These are phyloP conservation scores for Psophia crepitans DNA, from an alignment of 2,113 vertebrate species.

Conservation along the genomic window DNA sequence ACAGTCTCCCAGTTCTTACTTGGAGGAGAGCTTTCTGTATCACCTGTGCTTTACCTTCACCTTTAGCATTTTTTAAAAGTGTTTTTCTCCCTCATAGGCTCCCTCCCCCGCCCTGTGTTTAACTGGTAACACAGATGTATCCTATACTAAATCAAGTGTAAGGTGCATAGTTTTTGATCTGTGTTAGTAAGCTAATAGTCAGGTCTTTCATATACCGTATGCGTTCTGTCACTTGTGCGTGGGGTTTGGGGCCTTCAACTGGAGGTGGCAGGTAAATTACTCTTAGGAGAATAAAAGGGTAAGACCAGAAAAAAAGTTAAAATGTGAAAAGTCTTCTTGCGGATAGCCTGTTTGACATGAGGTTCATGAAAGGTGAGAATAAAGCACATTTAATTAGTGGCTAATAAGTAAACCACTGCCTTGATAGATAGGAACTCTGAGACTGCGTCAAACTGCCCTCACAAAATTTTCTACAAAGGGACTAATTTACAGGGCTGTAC, in stretches of 20 bases:
- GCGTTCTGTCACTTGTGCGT: neutral
- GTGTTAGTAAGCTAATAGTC: neutral
- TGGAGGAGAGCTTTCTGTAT: neutral
- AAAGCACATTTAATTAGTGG: slow-evolving; percentile 4
- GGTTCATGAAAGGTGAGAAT: slow-evolving; percentile 44
- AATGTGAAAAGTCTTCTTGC: neutral
- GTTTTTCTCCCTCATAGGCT: neutral
- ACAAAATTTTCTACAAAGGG: slow-evolving; percentile 20
- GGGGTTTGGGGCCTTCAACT: neutral
- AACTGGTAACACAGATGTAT: neutral
- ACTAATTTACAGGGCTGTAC: slow-evolving; percentile 36
- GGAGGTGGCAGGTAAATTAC: slow-evolving; percentile 3
- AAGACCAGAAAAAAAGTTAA: slow-evolving; percentile 22
- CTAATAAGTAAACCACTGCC: slow-evolving; percentile 39
- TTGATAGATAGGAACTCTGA: slow-evolving; percentile 22
- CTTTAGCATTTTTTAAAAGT: neutral
- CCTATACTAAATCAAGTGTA: neutral
- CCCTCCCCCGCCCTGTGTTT: neutral
- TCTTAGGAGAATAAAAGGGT: slow-evolving; percentile 14
- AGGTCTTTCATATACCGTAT: neutral
- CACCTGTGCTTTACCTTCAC: neutral
- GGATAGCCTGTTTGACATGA: neutral
- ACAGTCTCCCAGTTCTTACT: neutral
- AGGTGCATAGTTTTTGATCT: neutral
- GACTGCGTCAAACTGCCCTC: neutral